Evolutionary conservation across 2,888 invertebrate species (phyloP).

Genomic region (Hecatera dysodea): DNA sequence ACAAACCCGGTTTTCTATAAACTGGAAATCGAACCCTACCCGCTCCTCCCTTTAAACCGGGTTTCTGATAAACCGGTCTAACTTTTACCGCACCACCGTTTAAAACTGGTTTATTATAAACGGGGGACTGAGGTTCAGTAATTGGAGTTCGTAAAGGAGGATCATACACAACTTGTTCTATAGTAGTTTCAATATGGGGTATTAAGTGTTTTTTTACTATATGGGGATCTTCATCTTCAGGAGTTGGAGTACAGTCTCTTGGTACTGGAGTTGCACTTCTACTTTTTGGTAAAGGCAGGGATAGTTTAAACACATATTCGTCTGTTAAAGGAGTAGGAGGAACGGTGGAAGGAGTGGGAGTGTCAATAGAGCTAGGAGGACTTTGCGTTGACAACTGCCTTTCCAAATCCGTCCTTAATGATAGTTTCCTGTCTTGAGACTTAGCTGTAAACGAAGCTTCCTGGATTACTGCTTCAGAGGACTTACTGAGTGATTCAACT

Average conservation of each 20-base stretch:
- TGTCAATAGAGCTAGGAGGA: constrained; percentile 71
- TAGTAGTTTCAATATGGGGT: constrained; percentile 81
- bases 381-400: constrained; percentile 60
- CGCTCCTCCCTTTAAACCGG: constrained; percentile 68
- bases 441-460: constrained; percentile 59
- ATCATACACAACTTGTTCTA: constrained; percentile 81
- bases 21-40: constrained; percentile 60
- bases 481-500: constrained; percentile 40
- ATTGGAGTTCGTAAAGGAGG: constrained; percentile 81
- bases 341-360: constrained; percentile 77
- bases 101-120: constrained; percentile 76
- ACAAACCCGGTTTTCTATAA: constrained; percentile 74
- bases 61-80: constrained; percentile 71
- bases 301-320: constrained; percentile 84
- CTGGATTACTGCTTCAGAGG: constrained; percentile 41
- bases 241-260: constrained; percentile 66
- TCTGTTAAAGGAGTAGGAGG: constrained; percentile 86
- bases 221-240: constrained; percentile 79
- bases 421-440: constrained; percentile 52
- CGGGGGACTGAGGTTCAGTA: constrained; percentile 69
- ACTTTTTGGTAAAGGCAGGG: constrained; percentile 81
- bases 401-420: constrained; percentile 64
- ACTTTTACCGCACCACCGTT: constrained; percentile 70
- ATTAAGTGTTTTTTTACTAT: constrained; percentile 83
- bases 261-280: constrained; percentile 72